Conservation (phyloP, 2,888 invertebrate species). For the Erebia ligea region DNA sequence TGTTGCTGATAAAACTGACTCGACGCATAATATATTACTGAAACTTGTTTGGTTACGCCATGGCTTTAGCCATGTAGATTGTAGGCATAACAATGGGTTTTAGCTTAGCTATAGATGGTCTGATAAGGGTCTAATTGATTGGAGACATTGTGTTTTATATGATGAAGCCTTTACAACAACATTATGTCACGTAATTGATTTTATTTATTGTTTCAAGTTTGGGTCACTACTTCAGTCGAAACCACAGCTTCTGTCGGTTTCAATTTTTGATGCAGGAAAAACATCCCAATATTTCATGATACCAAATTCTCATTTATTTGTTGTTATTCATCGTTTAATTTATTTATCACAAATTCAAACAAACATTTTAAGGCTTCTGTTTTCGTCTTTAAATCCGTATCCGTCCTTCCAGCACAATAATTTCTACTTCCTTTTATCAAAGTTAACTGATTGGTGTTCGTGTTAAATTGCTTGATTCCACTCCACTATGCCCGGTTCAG, state of each 20-base stretch:
- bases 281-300: neutral
- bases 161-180: neutral
- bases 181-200: neutral
- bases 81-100: conserved; percentile 11
- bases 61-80: conserved; percentile 1
- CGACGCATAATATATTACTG: conserved; percentile 21
- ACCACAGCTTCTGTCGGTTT: too few species aligned
- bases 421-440: conserved; percentile 44
- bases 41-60: conserved; percentile 16
- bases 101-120: conserved; percentile 5
- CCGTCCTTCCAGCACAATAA: conserved; percentile 31
- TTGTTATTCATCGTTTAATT: neutral
- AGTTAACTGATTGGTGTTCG: conserved; percentile 49
- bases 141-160: conserved; percentile 16
- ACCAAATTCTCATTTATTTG: too few species aligned
- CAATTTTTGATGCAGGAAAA: too few species aligned
- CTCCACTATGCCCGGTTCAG: conserved; percentile 55
- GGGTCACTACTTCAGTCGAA: too few species aligned
- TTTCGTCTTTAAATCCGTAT: conserved; percentile 6
- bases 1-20: neutral
- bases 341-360: neutral
- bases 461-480: conserved; percentile 68
- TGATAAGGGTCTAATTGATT: conserved; percentile 11
- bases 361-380: neutral
- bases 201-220: neutral